Base-by-base conservation (phyloP, 2,888 invertebrate species). In the Leucoptera coffeella region DNA sequence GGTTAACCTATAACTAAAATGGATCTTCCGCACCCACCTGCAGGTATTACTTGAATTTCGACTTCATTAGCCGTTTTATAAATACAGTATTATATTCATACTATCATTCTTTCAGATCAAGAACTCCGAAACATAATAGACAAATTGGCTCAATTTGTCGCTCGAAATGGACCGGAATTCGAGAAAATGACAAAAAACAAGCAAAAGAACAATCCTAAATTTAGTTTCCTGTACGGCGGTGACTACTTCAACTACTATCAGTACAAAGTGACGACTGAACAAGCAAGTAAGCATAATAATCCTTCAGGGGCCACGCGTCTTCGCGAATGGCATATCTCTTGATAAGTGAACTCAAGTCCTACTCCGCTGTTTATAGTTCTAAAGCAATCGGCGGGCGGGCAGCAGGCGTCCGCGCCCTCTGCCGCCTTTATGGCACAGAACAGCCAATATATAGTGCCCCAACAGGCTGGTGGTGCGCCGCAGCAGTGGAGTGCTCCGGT, bases 121-220 rank as follows among this genome's bases (percentile, higher is more conserved):
- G 94, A 96, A 55, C 79, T 95, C 47, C 83, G 89, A 50, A 95
- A 93, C 73, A 95, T 96, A 49, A 97, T 99, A 47, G 97, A 97
- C 74, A 96, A 96, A 74, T 75, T 97, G 43, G 97, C 97, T 9
- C 93, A 94, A 62, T 97, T 97, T 78, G 97, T 99, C 38, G 97
- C 97, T 31, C 74, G 95, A 64, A 97, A 96, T 85, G 97, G 97
- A 28, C 94, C 93, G n/a, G 96, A 96, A 56, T 96, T 96, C 67
- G 97, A 97, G 73, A 85, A 90, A 67, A 96, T 96, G 87, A 96
- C 96, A 32, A 96, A 96, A 75, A 89, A 89, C 50, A 96, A 96
- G 67, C 96, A 97, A 65, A 89, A 92, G 61, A 92, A 91, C 52
- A 97, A 99, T 64, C 92, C 94, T 3, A 94, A 94, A 59, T 97